phyloP scores from a whole-genome alignment of 2,888 invertebrate genomes.

The Cyclophora albipunctata region DNA sequence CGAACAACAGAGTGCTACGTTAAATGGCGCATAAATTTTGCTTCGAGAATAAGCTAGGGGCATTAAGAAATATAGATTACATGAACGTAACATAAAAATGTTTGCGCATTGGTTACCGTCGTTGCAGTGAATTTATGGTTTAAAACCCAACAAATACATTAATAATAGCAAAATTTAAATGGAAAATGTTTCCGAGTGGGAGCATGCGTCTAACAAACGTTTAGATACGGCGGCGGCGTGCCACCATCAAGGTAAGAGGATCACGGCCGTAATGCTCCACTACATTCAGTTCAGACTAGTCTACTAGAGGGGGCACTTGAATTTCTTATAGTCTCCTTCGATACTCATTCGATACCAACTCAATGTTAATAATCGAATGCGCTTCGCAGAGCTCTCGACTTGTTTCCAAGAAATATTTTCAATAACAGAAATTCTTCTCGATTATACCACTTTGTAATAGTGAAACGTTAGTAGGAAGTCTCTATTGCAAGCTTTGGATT shows the following conservation, averaged over 20 bases:
- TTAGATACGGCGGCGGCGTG: too few relatives aligned
- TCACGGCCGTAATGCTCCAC: constrained; percentile 44
- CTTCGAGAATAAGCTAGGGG: constrained; percentile 52
- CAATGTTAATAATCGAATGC: neutral
- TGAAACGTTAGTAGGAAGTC: constrained; percentile 34
- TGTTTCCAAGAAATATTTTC: constrained; percentile 7
- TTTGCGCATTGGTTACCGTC: constrained; percentile 28
- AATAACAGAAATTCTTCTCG: constrained; percentile 30
- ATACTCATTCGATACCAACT: constrained; percentile 4
- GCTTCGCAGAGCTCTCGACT: too few relatives aligned
- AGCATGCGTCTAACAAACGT: neutral
- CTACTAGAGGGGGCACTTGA: constrained; percentile 19
- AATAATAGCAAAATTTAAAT: constrained; percentile 2
- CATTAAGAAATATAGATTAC: constrained; percentile 62
- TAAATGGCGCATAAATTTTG: constrained; percentile 64
- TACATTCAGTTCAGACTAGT: constrained; percentile 25
- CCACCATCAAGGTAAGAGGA: constrained; percentile 53
- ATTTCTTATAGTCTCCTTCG: constrained; percentile 21
- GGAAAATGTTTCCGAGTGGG: neutral
- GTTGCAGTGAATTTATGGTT: constrained; percentile 23
- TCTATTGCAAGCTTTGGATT: constrained; percentile 47
- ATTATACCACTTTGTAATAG: constrained; percentile 25
- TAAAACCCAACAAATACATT: constrained; percentile 3
- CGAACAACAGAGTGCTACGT: constrained; percentile 44
- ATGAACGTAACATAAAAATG: constrained; percentile 44